Conservation (phyloP, 1,140 invertebrate species). For the Drosophila suzukii region DNA sequence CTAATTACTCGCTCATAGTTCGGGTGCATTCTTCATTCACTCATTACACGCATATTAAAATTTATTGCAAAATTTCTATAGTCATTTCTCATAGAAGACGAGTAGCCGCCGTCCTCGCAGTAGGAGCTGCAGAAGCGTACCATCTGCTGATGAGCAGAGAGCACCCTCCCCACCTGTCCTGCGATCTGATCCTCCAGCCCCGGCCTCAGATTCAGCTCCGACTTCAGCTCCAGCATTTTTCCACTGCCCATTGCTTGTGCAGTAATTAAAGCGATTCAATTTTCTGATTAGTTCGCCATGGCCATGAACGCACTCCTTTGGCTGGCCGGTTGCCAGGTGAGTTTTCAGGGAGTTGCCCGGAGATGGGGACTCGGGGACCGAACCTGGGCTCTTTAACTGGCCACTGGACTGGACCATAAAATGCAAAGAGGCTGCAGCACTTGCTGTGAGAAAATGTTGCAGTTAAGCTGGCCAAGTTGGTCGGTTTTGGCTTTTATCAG, state of each 20-base stretch:
- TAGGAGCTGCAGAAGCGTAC: constrained; percentile 15
- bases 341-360: constrained; percentile 40
- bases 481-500: constrained; percentile 13
- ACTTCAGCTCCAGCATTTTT: constrained; percentile 20
- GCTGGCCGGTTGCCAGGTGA: constrained; percentile 38
- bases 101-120: constrained; percentile 47
- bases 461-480: constrained; percentile 12
- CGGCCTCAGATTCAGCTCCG: no score
- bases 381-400: neutral
- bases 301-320: constrained; percentile 67
- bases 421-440: constrained; percentile 68
- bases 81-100: constrained; percentile 79
- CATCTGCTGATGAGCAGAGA: constrained; percentile 39
- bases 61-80: constrained; percentile 81
- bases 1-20: constrained; percentile 70
- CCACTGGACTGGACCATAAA: constrained; percentile 57
- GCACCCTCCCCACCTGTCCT: constrained; percentile 12
- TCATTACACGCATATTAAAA: constrained; percentile 84
- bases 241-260: constrained; percentile 74
- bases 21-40: constrained; percentile 68
- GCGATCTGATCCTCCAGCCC: constrained; percentile 12
- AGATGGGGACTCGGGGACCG: neutral
- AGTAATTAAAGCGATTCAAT: constrained; percentile 84
- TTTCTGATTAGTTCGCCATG: constrained; percentile 83
- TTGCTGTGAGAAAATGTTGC: constrained; percentile 58